Evolutionary conservation across 1,140 invertebrate genomes (phyloP), one percentile per base, ranked within the genome.

Genomic region (Panagrolaimus sp.): DNA sequence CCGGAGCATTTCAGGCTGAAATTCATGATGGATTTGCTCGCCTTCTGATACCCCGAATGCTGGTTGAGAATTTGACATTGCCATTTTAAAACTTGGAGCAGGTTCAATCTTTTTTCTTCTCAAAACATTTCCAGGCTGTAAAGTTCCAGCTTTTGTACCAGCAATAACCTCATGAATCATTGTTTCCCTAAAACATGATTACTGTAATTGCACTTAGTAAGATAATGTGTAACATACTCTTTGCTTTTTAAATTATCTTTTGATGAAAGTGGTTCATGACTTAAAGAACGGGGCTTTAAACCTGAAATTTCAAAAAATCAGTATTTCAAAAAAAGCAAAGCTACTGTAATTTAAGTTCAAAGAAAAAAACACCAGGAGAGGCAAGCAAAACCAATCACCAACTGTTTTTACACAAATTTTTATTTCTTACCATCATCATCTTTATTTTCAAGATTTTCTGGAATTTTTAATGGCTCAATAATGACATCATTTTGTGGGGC

Each of bases 81-180:
- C 52, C 28, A 26, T 21, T 14, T 58, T 58, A 28, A 58, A 58
- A 1, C 21, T 26, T 21, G 52, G 52, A 21, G 52, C 52, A 12
- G 52, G 52, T 28, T 58, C 52, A 28, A 58, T 58, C n/a, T 58
- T 58, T 28, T 58, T 58, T 21, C 28, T 58, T 26, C 52, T 21
- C 4, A 58, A 28, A 1, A 21, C 21, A 28, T 26, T 26, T 1
- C 21, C 10, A 10, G 52, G 52, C 8, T 58, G 21, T 21, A 21
- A 52, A 26, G 48, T 52, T 8, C 26, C 48, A 26, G 48, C 14
- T 21, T 58, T 58, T 14, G 52, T 58, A 12, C 52, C 52, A 28
- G 52, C 52, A 21, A 58, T 58, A 28, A 58, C 52, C 17, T 58
- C 52, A 28, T 58, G 52, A 58, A 58, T 28, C 52, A 58, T 58